These are phyloP conservation scores for Sebastiscus tertius DNA, from an alignment of 2,797 vertebrate species.

Conservation along the genomic window DNA sequence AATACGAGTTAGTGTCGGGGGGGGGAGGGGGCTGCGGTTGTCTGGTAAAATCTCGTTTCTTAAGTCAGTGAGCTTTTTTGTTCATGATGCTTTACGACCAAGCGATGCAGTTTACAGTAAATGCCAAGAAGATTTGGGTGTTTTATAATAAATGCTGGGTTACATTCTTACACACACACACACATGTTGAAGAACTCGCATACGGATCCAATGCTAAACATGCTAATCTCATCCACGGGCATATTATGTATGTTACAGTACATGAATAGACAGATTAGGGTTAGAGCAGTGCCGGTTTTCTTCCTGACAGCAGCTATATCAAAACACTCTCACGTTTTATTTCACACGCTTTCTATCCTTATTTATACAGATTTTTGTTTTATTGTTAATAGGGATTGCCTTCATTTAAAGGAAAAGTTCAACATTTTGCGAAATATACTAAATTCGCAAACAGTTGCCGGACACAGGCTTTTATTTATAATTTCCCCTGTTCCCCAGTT, in stretches of 20 bases:
- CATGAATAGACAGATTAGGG: constrained; percentile 31
- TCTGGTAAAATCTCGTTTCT: constrained; percentile 29
- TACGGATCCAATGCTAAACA: constrained; percentile 14
- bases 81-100: constrained; percentile 33
- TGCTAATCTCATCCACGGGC: constrained; percentile 18
- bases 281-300: constrained; percentile 9
- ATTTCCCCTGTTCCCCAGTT: background rate
- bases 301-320: constrained; percentile 1
- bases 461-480: background rate
- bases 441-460: background rate
- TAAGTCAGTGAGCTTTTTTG: constrained; percentile 28
- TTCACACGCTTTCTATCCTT: background rate
- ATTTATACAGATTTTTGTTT: background rate
- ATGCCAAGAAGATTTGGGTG: constrained; percentile 40
- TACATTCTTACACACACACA: constrained; percentile 16
- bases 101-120: constrained; percentile 34
- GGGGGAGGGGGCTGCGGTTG: constrained; percentile 17
- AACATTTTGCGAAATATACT: background rate
- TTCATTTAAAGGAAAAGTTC: background rate
- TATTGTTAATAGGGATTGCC: background rate
- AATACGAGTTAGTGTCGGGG: constrained; percentile 27
- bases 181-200: constrained; percentile 26
- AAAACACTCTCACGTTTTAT: background rate
- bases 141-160: constrained; percentile 27
- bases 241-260: constrained; percentile 22